phyloP scores from a whole-genome alignment of 2,797 vertebrate genomes.

The Cuniculus paca region DNA sequence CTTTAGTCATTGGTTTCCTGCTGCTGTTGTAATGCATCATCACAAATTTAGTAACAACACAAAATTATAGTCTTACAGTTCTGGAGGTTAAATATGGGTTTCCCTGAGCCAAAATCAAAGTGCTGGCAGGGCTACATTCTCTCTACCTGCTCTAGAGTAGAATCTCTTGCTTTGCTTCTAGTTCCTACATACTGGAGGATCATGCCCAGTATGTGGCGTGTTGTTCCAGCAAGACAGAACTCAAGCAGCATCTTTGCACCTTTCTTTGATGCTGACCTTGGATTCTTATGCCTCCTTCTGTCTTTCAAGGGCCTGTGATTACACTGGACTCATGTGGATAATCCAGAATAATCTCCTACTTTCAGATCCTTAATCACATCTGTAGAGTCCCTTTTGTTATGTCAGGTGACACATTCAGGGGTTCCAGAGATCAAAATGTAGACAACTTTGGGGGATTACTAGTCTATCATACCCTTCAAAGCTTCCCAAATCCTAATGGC shows the following conservation, averaged over 20 bases:
- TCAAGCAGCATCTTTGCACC: background rate
- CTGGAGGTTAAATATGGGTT: background rate
- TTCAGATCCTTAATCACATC: constrained; percentile 7
- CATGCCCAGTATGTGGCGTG: background rate
- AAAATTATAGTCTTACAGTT: constrained; percentile 33
- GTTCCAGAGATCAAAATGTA: background rate
- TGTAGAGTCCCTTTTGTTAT: constrained; percentile 2
- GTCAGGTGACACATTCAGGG: background rate
- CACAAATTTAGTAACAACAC: background rate
- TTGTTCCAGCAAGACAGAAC: background rate
- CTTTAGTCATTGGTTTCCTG: background rate
- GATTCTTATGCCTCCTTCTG: background rate
- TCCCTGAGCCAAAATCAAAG: background rate
- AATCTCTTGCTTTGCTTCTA: background rate
- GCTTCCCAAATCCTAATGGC: background rate
- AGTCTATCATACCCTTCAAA: background rate
- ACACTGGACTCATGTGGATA: background rate
- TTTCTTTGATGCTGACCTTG: background rate
- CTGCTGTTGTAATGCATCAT: background rate
- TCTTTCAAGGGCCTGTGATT: constrained; percentile 3
- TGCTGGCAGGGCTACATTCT: background rate
- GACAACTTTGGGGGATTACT: background rate
- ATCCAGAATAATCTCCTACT: background rate
- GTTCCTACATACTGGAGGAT: background rate
- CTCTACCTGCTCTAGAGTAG: background rate